These are phyloP conservation scores for Pithys albifrons DNA, from an alignment of 2,113 vertebrate species.

Conservation along the genomic window DNA sequence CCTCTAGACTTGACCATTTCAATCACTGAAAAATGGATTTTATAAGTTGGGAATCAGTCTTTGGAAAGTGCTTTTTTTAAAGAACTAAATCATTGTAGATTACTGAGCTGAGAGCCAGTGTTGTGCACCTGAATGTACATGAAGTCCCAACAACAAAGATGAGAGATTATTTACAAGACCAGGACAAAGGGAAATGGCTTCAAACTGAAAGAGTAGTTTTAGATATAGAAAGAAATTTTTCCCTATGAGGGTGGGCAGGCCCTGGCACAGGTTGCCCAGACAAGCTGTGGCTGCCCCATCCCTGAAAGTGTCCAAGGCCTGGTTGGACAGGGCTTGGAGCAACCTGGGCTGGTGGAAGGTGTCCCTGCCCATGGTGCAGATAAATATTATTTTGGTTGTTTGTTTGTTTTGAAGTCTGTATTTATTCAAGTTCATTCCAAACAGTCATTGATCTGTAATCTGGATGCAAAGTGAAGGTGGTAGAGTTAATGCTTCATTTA, in stretches of 20 bases:
- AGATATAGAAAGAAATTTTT: not conserved
- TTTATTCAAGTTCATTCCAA: not conserved
- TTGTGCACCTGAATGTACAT: not conserved
- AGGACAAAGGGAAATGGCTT: not conserved
- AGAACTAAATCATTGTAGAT: not conserved
- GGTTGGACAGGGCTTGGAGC: accelerated
- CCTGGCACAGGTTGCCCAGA: not conserved
- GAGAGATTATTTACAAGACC: not conserved
- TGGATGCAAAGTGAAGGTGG: not conserved
- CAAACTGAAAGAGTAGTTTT: not conserved
- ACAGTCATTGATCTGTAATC: not conserved
- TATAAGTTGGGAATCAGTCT: not conserved
- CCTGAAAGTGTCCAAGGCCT: not conserved
- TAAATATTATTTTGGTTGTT: not conserved
- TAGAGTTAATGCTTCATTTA: not conserved
- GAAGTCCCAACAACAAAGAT: not conserved
- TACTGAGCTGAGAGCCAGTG: not conserved
- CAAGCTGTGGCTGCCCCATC: not conserved
- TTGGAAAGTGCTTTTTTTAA: not conserved
- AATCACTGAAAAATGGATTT: not conserved
- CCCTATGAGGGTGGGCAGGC: accelerated
- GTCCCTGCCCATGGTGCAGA: not conserved
- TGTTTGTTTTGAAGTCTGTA: not conserved
- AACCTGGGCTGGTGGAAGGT: accelerated
- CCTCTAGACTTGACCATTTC: not conserved